A percentile compares a stretch with the other conserved stretches of the same genome.
Evolutionary conservation across 2,113 vertebrate genomes (phyloP).

Genomic region (Castor canadensis): DNA sequence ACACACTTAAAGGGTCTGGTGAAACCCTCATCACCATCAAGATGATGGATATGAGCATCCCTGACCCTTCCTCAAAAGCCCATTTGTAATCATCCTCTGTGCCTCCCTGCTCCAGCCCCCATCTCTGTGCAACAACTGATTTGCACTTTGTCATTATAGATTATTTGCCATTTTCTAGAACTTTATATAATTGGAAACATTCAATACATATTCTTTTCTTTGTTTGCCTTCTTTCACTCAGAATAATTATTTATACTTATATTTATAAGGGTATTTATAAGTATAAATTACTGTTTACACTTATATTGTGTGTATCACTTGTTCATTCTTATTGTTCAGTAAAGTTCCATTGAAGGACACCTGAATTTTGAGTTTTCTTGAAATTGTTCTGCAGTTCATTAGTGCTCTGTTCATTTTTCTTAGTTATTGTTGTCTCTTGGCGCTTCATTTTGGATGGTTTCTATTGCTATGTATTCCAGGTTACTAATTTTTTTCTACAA

Average conservation of each 20-base stretch:
- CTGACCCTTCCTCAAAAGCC: neutral
- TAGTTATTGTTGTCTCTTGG: neutral
- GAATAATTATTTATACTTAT: neutral
- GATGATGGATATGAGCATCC: neutral
- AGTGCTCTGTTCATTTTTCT: neutral
- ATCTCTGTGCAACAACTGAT: neutral
- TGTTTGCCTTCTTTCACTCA: neutral
- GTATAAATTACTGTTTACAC: no score
- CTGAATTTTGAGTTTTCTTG: neutral
- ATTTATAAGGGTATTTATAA: no score
- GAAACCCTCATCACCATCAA: neutral
- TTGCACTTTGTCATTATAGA: neutral
- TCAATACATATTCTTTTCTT: neutral
- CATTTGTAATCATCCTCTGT: neutral
- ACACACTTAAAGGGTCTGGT: neutral
- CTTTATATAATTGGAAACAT: neutral
- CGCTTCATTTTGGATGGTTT: neutral
- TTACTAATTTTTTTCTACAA: neutral
- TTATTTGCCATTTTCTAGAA: neutral
- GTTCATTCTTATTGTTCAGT: neutral
- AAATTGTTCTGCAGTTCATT: neutral
- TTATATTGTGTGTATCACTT: neutral
- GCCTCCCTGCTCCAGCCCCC: neutral
- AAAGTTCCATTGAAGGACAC: neutral
- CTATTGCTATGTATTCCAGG: neutral